Conservation (phyloP, 2,113 vertebrate species). For the Heptranchias perlo region DNA sequence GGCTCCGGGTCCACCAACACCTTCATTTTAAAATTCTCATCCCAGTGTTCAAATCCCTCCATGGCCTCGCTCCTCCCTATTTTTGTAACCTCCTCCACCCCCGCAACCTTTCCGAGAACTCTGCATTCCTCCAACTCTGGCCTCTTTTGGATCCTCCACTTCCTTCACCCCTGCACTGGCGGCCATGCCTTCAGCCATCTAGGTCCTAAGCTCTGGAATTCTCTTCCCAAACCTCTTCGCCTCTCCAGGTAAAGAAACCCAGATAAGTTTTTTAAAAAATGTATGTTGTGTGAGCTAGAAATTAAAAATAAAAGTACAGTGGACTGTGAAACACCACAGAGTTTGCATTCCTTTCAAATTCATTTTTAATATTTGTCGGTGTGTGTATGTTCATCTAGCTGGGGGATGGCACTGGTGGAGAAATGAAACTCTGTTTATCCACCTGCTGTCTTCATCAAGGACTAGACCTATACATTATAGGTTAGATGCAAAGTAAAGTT, state of each 20-base stretch:
- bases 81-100: background rate
- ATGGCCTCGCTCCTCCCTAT: background rate
- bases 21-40: too few species aligned
- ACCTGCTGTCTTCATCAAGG: background rate
- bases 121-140: background rate
- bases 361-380: background rate
- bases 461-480: background rate
- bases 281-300: background rate
- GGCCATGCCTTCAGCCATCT: background rate
- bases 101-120: background rate
- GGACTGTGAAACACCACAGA: background rate
- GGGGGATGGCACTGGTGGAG: background rate
- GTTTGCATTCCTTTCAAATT: background rate
- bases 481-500: background rate
- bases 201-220: background rate
- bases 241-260: background rate
- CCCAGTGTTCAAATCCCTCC: too few species aligned
- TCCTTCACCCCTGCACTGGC: background rate
- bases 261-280: background rate
- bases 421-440: background rate
- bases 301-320: background rate
- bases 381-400: background rate
- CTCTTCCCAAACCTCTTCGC: background rate
- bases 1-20: too few species aligned
- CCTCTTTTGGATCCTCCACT: background rate